Evolutionary conservation across 2,888 invertebrate species (phyloP).

Genomic region (Scaptomyza parva): DNA sequence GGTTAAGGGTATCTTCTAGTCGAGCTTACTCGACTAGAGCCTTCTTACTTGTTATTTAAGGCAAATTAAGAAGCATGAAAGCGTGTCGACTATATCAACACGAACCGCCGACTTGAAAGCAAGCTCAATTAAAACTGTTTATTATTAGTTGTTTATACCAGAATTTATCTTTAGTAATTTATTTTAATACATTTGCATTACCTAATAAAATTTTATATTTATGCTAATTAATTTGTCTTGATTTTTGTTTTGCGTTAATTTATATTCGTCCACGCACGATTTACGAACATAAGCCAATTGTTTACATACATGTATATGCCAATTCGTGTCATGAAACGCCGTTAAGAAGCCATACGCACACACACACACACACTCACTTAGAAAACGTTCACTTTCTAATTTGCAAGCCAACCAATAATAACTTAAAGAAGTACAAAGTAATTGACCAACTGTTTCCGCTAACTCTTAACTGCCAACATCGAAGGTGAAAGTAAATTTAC

Average conservation of each 20-base stretch:
- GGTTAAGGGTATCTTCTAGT: too few relatives aligned
- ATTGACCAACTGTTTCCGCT: slow-evolving; percentile 51
- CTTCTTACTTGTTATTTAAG: too few relatives aligned
- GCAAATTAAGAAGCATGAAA: slow-evolving; percentile 24
- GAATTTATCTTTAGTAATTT: too few relatives aligned
- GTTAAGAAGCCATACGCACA: slow-evolving; percentile 2
- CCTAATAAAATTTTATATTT: too few relatives aligned
- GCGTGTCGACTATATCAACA: not conserved
- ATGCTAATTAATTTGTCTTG: too few relatives aligned
- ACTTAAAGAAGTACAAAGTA: slow-evolving; percentile 54
- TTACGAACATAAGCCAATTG: too few relatives aligned
- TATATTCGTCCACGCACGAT: too few relatives aligned
- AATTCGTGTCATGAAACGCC: not conserved
- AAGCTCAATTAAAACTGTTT: not conserved
- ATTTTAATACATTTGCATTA: too few relatives aligned
- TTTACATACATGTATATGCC: too few relatives aligned
- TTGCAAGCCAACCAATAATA: slow-evolving; percentile 41
- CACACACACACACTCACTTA: slow-evolving; percentile 1
- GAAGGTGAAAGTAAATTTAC: slow-evolving; percentile 74
- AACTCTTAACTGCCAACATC: slow-evolving; percentile 54
- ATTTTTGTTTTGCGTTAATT: too few relatives aligned
- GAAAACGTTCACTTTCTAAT: slow-evolving; percentile 63
- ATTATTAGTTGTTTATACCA: too few relatives aligned
- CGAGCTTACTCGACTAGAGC: too few relatives aligned
- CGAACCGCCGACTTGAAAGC: not conserved